phyloP scores from a whole-genome alignment of 2,797 vertebrate genomes.

The Microctenopoma lineatum region DNA sequence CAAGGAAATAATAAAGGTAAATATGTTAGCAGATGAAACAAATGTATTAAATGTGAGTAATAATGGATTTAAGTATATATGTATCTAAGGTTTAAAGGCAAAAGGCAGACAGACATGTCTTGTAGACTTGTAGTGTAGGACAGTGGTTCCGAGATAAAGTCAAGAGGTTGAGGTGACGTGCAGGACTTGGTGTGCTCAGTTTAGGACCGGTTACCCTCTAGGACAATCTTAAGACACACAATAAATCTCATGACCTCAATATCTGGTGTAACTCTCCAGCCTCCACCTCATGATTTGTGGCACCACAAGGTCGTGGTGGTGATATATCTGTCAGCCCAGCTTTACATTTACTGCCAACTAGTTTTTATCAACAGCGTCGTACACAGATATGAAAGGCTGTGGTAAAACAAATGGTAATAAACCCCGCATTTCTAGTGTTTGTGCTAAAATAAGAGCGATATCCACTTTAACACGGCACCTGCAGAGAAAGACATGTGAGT shows the following conservation, averaged over 20 bases:
- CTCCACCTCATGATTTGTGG: conserved; percentile 60
- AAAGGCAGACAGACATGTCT: too few relatives aligned
- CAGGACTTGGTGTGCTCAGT: background rate
- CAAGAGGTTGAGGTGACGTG: background rate
- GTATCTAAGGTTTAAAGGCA: too few relatives aligned
- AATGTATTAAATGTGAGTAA: too few relatives aligned
- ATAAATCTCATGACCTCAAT: conserved; percentile 68
- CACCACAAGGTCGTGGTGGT: conserved; percentile 55
- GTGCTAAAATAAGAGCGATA: conserved; percentile 28
- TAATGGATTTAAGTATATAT: too few relatives aligned
- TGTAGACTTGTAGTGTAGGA: too few relatives aligned
- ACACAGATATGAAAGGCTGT: conserved; percentile 24
- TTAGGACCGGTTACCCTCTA: background rate
- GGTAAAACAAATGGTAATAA: conserved; percentile 24
- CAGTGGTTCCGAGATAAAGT: background rate
- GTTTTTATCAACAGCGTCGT: conserved; percentile 30
- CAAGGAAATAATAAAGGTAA: too few relatives aligned
- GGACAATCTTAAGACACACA: background rate
- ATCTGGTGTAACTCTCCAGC: conserved; percentile 48
- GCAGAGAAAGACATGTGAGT: conserved; percentile 4
- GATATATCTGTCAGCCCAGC: conserved; percentile 57
- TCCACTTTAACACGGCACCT: conserved; percentile 16
- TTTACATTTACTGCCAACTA: conserved; percentile 43
- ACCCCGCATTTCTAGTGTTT: conserved; percentile 5
- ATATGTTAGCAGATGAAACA: too few relatives aligned